A percentile compares a stretch with the other conserved stretches of the same genome.
These are phyloP conservation scores for Tenthredo livida DNA, from an alignment of 2,888 invertebrate species.

Conservation along the genomic window DNA sequence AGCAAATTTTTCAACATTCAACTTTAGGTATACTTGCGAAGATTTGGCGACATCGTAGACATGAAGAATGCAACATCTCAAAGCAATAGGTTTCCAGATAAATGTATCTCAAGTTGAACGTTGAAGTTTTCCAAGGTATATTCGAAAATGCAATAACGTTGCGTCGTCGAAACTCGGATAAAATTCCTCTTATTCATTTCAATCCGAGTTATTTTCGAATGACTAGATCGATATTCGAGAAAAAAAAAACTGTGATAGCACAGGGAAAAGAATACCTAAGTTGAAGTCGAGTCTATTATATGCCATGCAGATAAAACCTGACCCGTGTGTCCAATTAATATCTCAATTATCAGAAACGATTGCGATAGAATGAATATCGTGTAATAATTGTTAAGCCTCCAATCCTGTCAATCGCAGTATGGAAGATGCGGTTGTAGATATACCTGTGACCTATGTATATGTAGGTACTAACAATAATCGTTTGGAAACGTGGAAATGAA, in stretches of 20 bases:
- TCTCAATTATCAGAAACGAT: not conserved
- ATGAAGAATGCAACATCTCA: too few species aligned
- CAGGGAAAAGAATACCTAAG: not conserved
- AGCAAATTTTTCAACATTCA: not conserved
- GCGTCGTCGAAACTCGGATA: not conserved
- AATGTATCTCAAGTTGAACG: not conserved
- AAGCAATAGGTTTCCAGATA: not conserved
- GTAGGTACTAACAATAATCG: not conserved
- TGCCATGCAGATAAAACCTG: not conserved
- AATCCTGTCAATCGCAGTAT: not conserved
- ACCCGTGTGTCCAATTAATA: not conserved
- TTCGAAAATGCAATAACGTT: not conserved
- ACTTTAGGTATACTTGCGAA: not conserved
- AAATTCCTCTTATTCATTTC: not conserved
- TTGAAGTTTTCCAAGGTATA: not conserved
- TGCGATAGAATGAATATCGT: not conserved
- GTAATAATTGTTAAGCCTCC: not conserved
- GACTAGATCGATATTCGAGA: not conserved
- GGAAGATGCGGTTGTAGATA: not conserved
- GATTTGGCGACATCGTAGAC: not conserved
- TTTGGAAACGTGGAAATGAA: conserved; percentile 39
- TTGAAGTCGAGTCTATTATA: not conserved
- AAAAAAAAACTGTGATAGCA: not conserved
- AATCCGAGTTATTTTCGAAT: not conserved
- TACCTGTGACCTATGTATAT: not conserved